Conservation (phyloP, 2,888 invertebrate genomes). For the Lutraria lutraria region DNA sequence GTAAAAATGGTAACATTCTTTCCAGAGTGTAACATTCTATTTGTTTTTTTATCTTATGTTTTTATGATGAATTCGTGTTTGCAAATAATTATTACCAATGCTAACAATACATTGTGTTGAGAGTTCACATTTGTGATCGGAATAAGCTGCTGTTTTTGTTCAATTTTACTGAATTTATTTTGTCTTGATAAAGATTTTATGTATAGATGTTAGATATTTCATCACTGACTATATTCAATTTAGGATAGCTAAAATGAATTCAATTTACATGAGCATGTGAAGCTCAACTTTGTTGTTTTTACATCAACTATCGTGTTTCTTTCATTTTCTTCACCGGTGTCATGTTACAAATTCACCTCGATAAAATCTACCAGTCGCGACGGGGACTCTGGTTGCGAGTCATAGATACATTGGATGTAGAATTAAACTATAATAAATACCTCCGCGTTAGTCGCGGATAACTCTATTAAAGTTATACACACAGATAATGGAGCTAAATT, state of each 20-base stretch:
- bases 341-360: slow-evolving; percentile 55
- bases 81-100: no score
- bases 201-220: not conserved
- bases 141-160: not conserved
- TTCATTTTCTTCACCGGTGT: slow-evolving; percentile 49
- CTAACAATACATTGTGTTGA: no score
- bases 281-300: slow-evolving; percentile 34
- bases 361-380: slow-evolving; percentile 63
- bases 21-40: no score
- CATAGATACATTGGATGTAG: slow-evolving; percentile 10
- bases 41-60: no score
- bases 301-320: slow-evolving; percentile 27
- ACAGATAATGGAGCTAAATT: slow-evolving; percentile 54
- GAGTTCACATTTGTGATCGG: not conserved
- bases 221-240: not conserved
- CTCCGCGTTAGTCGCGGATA: not conserved
- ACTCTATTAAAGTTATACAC: slow-evolving; percentile 19
- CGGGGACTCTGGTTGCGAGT: slow-evolving; percentile 30
- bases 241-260: slow-evolving; percentile 36
- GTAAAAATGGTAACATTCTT: no score
- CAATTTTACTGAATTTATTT: not conserved
- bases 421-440: not conserved
- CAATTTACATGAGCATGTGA: slow-evolving; percentile 37
- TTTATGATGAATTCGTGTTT: no score
- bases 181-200: not conserved